phyloP scores from a whole-genome alignment of 1,140 invertebrate genomes.

The Rhysida immarginata region DNA sequence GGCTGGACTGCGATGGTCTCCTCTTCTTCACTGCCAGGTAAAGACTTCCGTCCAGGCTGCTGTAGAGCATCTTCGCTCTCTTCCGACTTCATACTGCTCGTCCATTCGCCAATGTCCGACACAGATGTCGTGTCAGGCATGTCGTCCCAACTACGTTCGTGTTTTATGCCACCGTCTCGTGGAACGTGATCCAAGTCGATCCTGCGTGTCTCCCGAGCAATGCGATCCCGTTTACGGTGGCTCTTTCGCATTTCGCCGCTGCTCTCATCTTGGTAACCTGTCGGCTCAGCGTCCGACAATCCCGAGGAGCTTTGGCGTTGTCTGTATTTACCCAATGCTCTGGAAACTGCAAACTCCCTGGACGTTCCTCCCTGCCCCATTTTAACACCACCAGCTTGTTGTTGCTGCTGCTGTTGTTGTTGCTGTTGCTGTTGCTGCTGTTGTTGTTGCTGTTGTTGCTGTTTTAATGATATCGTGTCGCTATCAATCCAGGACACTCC shows the following conservation, averaged over 20 bases:
- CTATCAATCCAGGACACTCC: conserved; percentile 5
- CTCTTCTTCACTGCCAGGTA: too few species aligned
- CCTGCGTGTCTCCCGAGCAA: not conserved
- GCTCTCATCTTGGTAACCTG: not conserved
- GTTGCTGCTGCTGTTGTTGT: conserved; percentile 13
- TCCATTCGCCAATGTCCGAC: conserved; percentile 1
- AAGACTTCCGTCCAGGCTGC: too few species aligned
- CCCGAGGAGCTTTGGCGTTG: conserved; percentile 39
- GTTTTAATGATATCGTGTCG: conserved; percentile 26
- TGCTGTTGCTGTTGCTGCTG: conserved; percentile 34
- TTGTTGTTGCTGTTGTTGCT: conserved; percentile 28
- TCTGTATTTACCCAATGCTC: conserved; percentile 63
- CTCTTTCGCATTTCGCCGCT: not conserved
- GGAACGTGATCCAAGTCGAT: not conserved
- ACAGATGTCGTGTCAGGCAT: conserved; percentile 4
- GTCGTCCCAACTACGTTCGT: not conserved
- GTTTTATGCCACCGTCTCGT: not conserved
- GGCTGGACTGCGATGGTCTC: too few species aligned
- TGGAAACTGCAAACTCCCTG: conserved; percentile 67
- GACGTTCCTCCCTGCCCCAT: conserved; percentile 39
- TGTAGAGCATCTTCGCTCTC: conserved; percentile 4
- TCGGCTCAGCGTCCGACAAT: not conserved
- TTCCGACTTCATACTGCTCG: conserved; percentile 5
- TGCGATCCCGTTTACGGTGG: not conserved
- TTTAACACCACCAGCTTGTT: conserved; percentile 56